Evolutionary conservation across 2,113 vertebrate species (phyloP).

Genomic region (Oxyruncus cristatus): DNA sequence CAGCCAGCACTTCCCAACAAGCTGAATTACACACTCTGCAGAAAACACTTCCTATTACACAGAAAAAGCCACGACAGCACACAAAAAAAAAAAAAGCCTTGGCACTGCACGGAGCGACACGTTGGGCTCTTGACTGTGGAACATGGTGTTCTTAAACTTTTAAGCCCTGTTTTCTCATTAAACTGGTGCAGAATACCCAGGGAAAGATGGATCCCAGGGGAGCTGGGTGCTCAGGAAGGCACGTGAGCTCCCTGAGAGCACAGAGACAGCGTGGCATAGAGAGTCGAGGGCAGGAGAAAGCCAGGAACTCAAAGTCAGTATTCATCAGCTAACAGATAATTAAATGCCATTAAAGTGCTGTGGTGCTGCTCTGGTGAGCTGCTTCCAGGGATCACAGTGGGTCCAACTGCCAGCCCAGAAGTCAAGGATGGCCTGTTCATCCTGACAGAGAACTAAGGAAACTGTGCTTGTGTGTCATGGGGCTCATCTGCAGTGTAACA

Average conservation of each 20-base stretch:
- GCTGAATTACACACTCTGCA: not conserved
- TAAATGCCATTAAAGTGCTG: not conserved
- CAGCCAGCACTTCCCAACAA: not conserved
- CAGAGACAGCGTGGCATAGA: rapidly evolving
- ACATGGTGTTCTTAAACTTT: not conserved
- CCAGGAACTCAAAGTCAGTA: not conserved
- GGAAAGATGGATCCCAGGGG: not conserved
- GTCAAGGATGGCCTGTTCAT: not conserved
- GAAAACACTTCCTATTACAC: conserved; percentile 31
- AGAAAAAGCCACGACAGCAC: not conserved
- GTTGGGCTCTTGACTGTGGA: not conserved
- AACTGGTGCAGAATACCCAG: not conserved
- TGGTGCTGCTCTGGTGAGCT: not conserved
- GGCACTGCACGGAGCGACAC: rapidly evolving
- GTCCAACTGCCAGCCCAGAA: not conserved
- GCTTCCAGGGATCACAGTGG: not conserved
- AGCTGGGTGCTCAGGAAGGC: not conserved
- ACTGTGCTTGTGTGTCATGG: rapidly evolving
- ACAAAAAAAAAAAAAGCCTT: not conserved
- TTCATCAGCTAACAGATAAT: not conserved
- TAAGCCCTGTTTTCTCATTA: not conserved
- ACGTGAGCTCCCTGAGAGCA: not conserved
- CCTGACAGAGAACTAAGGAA: not conserved
- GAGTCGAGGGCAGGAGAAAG: not conserved
- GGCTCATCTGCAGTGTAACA: rapidly evolving